Evolutionary conservation across 2,888 invertebrate genomes (phyloP).

Genomic region (Eupithecia subumbrata): DNA sequence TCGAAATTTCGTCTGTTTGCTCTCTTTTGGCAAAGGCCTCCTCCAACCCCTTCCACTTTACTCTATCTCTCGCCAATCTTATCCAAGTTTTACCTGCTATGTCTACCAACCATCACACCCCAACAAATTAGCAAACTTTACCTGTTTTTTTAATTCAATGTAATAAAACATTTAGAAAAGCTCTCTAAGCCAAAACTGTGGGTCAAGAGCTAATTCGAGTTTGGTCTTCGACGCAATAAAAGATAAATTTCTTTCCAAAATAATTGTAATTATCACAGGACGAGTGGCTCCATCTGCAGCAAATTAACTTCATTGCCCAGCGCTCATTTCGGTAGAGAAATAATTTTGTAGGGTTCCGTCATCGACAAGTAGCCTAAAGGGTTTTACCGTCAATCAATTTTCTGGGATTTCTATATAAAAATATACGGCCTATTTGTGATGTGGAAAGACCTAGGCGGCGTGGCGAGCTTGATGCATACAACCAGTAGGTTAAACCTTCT

Average conservation of each 20-base stretch:
- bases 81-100: no score
- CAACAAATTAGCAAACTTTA: not conserved
- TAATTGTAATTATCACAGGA: slow-evolving; percentile 24
- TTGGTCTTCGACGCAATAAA: not conserved
- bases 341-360: slow-evolving; percentile 35
- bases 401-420: not conserved
- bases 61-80: no score
- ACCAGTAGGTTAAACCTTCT: not conserved
- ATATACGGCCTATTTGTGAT: not conserved
- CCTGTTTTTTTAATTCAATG: not conserved
- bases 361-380: not conserved
- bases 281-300: slow-evolving; percentile 39
- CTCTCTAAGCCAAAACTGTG: not conserved
- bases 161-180: no score
- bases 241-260: slow-evolving; percentile 2
- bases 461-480: not conserved
- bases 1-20: no score
- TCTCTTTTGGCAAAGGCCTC: no score
- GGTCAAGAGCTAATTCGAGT: not conserved
- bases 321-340: slow-evolving; percentile 47
- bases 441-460: not conserved
- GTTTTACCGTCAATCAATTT: not conserved
- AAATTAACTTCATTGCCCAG: slow-evolving; percentile 58
- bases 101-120: not conserved
- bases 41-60: no score